phyloP scores from a whole-genome alignment of 2,113 vertebrate species.

The Gymnocephalus cernua region DNA sequence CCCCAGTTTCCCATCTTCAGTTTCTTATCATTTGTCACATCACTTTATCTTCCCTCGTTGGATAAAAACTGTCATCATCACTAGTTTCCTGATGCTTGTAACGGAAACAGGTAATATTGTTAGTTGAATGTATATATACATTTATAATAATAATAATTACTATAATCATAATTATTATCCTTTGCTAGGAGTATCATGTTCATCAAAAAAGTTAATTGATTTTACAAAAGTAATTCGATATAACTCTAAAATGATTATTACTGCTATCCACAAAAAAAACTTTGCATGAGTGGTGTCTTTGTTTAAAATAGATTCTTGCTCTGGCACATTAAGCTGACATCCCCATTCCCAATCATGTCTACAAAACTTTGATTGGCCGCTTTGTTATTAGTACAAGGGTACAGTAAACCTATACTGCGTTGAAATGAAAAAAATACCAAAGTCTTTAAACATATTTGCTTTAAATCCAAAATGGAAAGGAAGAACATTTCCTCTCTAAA shows the following conservation, averaged over 20 bases:
- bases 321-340: not conserved
- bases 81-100: not conserved
- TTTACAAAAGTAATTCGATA: no score
- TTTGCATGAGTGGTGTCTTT: not conserved
- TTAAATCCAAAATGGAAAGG: no score
- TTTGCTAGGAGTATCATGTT: not conserved
- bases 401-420: no score
- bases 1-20: not conserved
- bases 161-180: not conserved
- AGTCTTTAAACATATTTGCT: no score
- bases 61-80: conserved; percentile 18
- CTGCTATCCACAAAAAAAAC: no score
- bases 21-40: conserved; percentile 22
- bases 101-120: not conserved
- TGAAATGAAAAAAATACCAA: no score
- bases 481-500: no score
- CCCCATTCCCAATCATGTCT: not conserved
- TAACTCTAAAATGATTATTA: no score
- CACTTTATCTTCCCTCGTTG: not conserved
- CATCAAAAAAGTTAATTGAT: not conserved
- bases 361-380: not conserved
- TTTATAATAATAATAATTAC: not conserved
- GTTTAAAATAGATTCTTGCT: not conserved
- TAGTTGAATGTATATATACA: not conserved
- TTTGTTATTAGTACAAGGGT: not conserved